phyloP scores from a whole-genome alignment of 2,888 invertebrate genomes.

The Mimachlamys varia region DNA sequence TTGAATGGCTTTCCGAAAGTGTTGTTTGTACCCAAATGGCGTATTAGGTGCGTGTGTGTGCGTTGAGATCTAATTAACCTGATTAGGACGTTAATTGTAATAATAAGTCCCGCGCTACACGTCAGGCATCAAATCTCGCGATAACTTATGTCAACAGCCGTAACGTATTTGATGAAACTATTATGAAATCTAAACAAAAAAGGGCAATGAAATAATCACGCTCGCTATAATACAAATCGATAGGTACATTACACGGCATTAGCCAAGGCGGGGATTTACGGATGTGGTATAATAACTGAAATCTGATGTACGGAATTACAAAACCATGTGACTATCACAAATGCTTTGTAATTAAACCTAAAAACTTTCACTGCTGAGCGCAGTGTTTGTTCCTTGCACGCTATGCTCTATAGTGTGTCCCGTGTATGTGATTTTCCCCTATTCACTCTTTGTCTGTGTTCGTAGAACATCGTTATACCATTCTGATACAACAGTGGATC shows the following conservation, averaged over 20 bases:
- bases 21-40: not conserved
- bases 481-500: no score
- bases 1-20: not conserved
- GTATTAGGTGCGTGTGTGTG: not conserved
- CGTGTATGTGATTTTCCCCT: not conserved
- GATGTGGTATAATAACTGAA: not conserved
- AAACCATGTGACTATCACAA: not conserved
- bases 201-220: slow-evolving; percentile 17
- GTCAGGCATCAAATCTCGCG: not conserved
- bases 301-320: not conserved
- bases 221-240: not conserved
- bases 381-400: not conserved
- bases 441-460: not conserved
- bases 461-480: no score
- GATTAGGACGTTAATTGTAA: not conserved
- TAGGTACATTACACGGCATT: not conserved
- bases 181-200: not conserved
- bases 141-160: not conserved
- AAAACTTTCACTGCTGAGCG: not conserved
- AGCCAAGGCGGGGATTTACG: not conserved
- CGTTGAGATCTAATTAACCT: not conserved
- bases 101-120: not conserved
- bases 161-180: not conserved
- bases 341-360: not conserved
- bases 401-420: not conserved